Evolutionary conservation across 2,113 vertebrate genomes (phyloP).

Genomic region (Psammodynastes pulverulentus): DNA sequence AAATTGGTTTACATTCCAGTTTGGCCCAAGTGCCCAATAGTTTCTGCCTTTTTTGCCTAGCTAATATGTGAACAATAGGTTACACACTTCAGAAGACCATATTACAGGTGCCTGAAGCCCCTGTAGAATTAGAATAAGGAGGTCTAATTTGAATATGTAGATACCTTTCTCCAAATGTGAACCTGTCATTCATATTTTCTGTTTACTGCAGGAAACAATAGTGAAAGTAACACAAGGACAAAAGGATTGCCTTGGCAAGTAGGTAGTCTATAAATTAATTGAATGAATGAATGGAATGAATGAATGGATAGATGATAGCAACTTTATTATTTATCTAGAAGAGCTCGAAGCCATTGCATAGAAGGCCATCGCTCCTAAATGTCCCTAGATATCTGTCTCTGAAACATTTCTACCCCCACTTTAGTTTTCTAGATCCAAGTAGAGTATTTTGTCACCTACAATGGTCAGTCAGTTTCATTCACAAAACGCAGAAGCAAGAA

Average conservation of each 20-base stretch:
- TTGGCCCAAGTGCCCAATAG: neutral
- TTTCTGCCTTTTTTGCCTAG: neutral
- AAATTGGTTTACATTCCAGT: neutral
- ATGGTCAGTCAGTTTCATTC: neutral
- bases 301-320: neutral
- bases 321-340: neutral
- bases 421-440: neutral
- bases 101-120: neutral
- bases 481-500: neutral
- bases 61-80: neutral
- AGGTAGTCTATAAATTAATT: neutral
- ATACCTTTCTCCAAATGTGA: neutral
- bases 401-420: neutral
- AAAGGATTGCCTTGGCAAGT: neutral
- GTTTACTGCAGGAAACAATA: neutral
- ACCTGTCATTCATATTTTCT: neutral
- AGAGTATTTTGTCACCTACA: neutral
- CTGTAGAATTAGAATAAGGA: neutral
- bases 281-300: neutral
- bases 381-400: neutral
- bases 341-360: neutral
- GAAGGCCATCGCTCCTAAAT: neutral
- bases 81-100: neutral
- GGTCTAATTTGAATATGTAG: neutral
- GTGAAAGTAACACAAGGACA: neutral